Evolutionary conservation across 2,797 vertebrate species (phyloP).

Genomic region (Chloroceryle amazona): DNA sequence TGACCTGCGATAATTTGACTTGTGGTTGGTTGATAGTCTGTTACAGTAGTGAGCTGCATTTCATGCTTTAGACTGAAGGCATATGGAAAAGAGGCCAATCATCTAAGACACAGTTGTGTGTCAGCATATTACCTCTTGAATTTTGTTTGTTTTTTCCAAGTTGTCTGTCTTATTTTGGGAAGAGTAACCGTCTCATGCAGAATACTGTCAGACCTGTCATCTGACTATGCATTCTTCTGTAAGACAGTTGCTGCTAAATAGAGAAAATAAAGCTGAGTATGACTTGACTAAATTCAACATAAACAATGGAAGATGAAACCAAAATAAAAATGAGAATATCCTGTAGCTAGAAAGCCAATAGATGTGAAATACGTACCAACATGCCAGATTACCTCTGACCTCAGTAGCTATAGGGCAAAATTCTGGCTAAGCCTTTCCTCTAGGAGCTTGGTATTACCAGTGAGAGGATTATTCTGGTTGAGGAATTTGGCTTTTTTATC

Average conservation of each 20-base stretch:
- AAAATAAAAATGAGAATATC: neutral
- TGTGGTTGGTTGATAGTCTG: neutral
- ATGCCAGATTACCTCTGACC: neutral
- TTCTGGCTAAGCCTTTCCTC: neutral
- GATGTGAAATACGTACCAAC: neutral
- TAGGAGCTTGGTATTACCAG: neutral
- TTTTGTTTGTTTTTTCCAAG: neutral
- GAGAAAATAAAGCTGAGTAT: neutral
- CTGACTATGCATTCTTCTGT: neutral
- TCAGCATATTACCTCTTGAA: neutral
- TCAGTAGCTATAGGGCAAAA: neutral
- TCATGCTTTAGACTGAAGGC: neutral
- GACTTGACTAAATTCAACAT: neutral
- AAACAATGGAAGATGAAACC: neutral
- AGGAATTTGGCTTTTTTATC: neutral
- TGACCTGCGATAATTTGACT: neutral
- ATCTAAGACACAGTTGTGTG: neutral
- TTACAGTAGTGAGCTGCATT: neutral
- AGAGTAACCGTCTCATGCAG: neutral
- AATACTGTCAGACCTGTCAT: conserved; percentile 18
- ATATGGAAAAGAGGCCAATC: neutral
- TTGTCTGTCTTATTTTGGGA: neutral
- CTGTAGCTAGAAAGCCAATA: neutral
- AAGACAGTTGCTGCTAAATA: neutral
- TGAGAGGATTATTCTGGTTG: neutral